These are phyloP conservation scores for Arctia plantaginis DNA, from an alignment of 2,888 invertebrate species.

Conservation along the genomic window DNA sequence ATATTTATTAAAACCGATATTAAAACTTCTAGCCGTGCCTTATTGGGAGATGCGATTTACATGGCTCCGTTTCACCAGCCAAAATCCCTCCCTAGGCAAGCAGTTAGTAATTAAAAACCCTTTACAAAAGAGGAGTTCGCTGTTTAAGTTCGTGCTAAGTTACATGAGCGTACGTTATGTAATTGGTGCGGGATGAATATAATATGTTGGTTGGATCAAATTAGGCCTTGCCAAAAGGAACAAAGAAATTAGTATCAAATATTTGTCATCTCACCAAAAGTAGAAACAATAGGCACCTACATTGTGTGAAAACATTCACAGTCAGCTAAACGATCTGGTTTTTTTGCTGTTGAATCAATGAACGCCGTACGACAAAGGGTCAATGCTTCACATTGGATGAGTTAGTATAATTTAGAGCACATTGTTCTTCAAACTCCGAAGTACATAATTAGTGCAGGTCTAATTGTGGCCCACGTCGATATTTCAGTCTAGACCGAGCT, in stretches of 20 bases:
- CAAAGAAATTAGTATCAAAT: not conserved
- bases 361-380: slow-evolving; percentile 35
- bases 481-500: slow-evolving; percentile 46
- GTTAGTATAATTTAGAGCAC: slow-evolving; percentile 37
- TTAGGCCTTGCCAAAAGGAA: not conserved
- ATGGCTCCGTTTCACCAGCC: not conserved
- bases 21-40: not conserved
- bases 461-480: slow-evolving; percentile 42
- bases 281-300: not conserved
- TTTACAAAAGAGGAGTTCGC: not conserved
- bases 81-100: not conserved
- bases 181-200: not conserved
- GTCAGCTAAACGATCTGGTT: not conserved
- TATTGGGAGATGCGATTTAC: not conserved
- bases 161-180: not conserved
- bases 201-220: not conserved
- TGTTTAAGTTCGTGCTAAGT: not conserved
- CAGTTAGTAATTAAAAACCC: not conserved
- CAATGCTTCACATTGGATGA: slow-evolving; percentile 45
- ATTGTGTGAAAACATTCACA: slow-evolving; percentile 1
- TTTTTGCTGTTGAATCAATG: not conserved
- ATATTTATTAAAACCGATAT: not conserved
- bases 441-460: slow-evolving; percentile 38
- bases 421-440: slow-evolving; percentile 26
- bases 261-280: not conserved